Evolutionary conservation across 23 tunicate species (phyloP), one percentile per base, ranked within the genome.

Genomic region (Halocynthia aurantium): DNA sequence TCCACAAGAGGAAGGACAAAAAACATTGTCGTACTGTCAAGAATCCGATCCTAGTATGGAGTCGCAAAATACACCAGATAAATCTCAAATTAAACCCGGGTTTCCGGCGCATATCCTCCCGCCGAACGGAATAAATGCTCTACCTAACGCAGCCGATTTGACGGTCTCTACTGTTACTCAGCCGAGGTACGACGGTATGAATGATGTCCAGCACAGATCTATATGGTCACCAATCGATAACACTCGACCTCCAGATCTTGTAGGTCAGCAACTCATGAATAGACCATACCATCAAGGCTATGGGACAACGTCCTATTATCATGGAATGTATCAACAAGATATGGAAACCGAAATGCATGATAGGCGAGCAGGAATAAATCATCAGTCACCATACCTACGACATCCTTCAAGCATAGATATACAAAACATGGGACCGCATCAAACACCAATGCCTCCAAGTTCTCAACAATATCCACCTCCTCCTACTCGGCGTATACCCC

Each of bases 221-320:
- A 55, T 74, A 13, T 74, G 78, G 78, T 74, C 78, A 10, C 78
- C 78, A 54, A 74, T 74, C 8, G 78, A 74, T 31, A 31, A 31
- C 13, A 54, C 78, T 22, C 78, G 22, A 52, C 56, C 78, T 1
- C 60, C 55, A 0, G 56, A 74, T 2, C 17, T 21, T 22, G 7
- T 74, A 10, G 44, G 44, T 31, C 44, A 31, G 44, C 44, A 31
- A 31, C 21, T 19, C 20, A 54, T 54, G 31, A 44, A 62, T 20
- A 52, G 78, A 11, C 40, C 78, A 8, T 74, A 74, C 56, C 62
- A 52, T 8, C 19, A 19, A 8, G 78, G 61, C 65, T 74, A 74
- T 64, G 63, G 78, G 12, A 13, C 78, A 6, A 64, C 55, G 12
- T 74, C 15, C 2, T 13, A 52, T 8, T 74, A 54, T 74, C 78